phyloP scores from a whole-genome alignment of 2,888 invertebrate genomes.

The Odontomyia ornata region DNA sequence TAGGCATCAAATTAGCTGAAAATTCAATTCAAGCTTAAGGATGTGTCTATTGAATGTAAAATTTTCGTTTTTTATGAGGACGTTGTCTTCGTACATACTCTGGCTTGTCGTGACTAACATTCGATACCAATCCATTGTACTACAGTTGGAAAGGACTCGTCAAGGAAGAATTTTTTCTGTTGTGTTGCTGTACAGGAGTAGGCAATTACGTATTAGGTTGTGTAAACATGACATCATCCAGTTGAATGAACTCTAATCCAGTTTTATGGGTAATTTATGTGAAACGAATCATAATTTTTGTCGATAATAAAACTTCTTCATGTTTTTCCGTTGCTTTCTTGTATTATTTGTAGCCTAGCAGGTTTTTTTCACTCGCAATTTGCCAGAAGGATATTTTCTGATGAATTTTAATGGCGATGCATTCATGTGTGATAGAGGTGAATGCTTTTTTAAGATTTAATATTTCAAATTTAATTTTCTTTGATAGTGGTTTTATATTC shows the following conservation, averaged over 20 bases:
- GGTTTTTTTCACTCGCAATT: no score
- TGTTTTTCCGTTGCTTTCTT: background rate
- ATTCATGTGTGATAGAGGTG: no score
- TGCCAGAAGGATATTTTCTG: no score
- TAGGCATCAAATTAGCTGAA: conserved; percentile 3
- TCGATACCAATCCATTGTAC: no score
- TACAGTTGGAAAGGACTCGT: background rate
- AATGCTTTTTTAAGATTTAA: no score
- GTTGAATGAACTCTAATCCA: conserved; percentile 36
- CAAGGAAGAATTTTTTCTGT: background rate
- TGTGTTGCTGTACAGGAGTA: background rate
- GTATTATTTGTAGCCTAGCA: no score
- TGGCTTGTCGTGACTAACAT: background rate
- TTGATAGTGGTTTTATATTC: no score
- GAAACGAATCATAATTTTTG: conserved; percentile 12
- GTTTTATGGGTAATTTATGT: conserved; percentile 40
- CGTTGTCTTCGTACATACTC: background rate
- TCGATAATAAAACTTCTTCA: conserved; percentile 19
- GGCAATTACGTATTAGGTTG: conserved; percentile 3
- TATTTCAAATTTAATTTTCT: no score
- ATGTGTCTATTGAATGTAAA: background rate
- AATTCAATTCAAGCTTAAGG: conserved; percentile 7
- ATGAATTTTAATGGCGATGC: no score
- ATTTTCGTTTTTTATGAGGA: background rate
- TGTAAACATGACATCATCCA: conserved; percentile 41